Percentiles rank a stretch among this genome's conserved stretches.
Conservation (phyloP, 2,888 invertebrate genomes). For the Troides aeacus region DNA sequence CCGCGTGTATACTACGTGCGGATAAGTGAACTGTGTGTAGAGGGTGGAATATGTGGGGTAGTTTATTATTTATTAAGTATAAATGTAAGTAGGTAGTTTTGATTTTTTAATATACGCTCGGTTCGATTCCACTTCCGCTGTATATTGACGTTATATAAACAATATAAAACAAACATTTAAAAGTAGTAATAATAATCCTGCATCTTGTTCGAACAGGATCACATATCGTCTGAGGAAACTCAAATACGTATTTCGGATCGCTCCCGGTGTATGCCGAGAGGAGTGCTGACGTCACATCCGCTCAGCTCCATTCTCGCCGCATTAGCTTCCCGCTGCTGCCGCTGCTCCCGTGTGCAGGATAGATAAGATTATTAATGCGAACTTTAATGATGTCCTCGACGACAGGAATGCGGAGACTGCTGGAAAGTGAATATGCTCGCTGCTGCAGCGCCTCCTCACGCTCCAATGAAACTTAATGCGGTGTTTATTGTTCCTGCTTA, state of each 20-base stretch:
- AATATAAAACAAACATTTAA: no score
- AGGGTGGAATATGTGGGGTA: no score
- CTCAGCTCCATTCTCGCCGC: neutral
- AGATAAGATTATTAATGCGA: slow-evolving; percentile 3
- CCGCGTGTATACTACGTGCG: no score
- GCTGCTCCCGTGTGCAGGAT: neutral
- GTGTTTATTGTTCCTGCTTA: neutral
- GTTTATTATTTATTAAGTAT: no score
- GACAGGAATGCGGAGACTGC: neutral
- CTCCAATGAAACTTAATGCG: neutral
- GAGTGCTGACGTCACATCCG: neutral
- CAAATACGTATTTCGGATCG: neutral
- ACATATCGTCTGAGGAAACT: neutral
- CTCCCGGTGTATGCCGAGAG: neutral
- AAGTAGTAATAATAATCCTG: no score
- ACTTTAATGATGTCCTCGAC: neutral
- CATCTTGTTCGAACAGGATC: neutral
- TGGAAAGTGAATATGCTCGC: neutral
- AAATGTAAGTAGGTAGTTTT: no score
- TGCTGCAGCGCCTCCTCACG: neutral
- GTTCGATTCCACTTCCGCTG: no score
- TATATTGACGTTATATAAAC: no score
- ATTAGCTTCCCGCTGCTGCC: neutral
- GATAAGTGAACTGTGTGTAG: no score
- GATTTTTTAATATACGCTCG: no score